Evolutionary conservation across 2,888 invertebrate genomes (phyloP).

Genomic region (Epiblema foenella): DNA sequence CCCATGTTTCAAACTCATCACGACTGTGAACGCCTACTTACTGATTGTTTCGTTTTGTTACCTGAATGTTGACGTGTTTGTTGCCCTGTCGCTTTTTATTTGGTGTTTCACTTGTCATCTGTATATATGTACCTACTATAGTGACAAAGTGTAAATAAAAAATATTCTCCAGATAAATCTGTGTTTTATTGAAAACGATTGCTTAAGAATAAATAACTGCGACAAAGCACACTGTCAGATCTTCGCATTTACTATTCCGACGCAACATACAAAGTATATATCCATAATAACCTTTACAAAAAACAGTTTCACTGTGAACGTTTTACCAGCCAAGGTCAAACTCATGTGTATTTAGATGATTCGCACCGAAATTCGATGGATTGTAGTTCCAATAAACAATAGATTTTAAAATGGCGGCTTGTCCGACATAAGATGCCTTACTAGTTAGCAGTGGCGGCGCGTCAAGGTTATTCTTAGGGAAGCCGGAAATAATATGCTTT

Average conservation of each 20-base stretch:
- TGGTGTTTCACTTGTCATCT: slow-evolving; percentile 65
- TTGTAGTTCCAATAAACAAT: too few relatives aligned
- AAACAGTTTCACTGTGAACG: neutral
- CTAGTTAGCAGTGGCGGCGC: too few relatives aligned
- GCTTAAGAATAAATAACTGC: slow-evolving; percentile 53
- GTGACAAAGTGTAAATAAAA: slow-evolving; percentile 80
- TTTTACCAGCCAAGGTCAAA: neutral
- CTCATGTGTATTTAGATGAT: neutral
- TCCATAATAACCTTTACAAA: neutral
- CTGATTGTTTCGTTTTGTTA: slow-evolving; percentile 31
- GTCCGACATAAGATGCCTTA: too few relatives aligned
- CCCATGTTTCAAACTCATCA: slow-evolving; percentile 13
- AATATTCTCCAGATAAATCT: slow-evolving; percentile 73
- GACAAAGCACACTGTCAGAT: slow-evolving; percentile 37
- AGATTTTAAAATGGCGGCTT: too few relatives aligned
- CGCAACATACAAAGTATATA: neutral
- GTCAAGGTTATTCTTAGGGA: too few relatives aligned
- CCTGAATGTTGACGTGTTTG: slow-evolving; percentile 50
- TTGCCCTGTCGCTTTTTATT: slow-evolving; percentile 59
- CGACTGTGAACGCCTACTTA: neutral
- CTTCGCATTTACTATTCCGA: slow-evolving; percentile 24
- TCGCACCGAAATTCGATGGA: neutral
- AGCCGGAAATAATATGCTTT: too few relatives aligned
- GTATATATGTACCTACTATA: slow-evolving; percentile 69
- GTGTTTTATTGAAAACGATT: slow-evolving; percentile 67